These are phyloP conservation scores for Decapterus maruadsi DNA, from an alignment of 2,797 vertebrate genomes.

Conservation along the genomic window DNA sequence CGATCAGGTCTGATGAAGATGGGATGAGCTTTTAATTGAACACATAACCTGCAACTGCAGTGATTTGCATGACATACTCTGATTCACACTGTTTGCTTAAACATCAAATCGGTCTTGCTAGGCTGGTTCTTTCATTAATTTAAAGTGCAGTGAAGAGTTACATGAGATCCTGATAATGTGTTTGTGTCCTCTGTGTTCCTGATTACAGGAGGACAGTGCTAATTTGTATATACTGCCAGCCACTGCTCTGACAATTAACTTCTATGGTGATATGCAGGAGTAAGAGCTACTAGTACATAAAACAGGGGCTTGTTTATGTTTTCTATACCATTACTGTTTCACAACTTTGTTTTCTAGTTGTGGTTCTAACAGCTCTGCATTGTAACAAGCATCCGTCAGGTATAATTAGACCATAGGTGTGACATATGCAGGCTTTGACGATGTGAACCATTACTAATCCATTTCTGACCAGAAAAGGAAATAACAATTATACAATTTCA, in stretches of 20 bases:
- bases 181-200: conserved; percentile 24
- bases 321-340: background rate
- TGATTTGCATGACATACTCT: conserved; percentile 1
- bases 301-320: background rate
- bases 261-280: conserved; percentile 5
- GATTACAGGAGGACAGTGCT: conserved; percentile 33
- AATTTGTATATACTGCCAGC: conserved; percentile 27
- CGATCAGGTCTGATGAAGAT: conserved; percentile 15
- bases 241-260: background rate
- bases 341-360: background rate
- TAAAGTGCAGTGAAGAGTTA: conserved; percentile 31
- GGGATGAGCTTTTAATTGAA: conserved; percentile 13
- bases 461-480: background rate
- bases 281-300: conserved; percentile 12
- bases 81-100: conserved; percentile 23
- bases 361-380: background rate
- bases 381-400: background rate
- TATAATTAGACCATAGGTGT: background rate
- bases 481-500: background rate
- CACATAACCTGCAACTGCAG: background rate
- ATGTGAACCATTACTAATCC: background rate
- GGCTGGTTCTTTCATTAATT: conserved; percentile 29
- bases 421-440: background rate
- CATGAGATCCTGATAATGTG: conserved; percentile 29
- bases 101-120: conserved; percentile 27